These are phyloP conservation scores for Doryteuthis pealeii DNA, from an alignment of 1,140 invertebrate species.

Conservation along the genomic window DNA sequence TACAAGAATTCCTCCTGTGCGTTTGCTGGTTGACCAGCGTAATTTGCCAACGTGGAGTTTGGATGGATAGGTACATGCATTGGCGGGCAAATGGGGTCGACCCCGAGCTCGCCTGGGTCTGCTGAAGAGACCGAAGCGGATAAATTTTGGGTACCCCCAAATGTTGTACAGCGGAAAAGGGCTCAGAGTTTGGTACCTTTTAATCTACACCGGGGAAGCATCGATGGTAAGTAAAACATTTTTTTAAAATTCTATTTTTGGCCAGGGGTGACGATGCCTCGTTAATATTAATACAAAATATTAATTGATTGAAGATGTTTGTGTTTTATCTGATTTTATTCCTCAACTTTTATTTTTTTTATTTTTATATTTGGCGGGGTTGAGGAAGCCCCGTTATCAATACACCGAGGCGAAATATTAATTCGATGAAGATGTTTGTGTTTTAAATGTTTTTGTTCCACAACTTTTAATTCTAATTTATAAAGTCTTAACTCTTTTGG, in stretches of 20 bases:
- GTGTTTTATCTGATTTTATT: neutral
- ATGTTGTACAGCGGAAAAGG: slow-evolving; percentile 40
- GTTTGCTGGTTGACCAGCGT: neutral
- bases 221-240: slow-evolving; percentile 37
- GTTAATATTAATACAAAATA: neutral
- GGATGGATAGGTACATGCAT: slow-evolving; percentile 16
- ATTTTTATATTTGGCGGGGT: neutral
- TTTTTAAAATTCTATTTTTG: neutral
- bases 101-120: slow-evolving; percentile 33
- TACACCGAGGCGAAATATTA: too few species aligned
- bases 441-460: too few species aligned
- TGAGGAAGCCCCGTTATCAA: too few species aligned
- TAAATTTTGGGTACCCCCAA: slow-evolving; percentile 48
- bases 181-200: slow-evolving; percentile 46
- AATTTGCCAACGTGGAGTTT: slow-evolving; percentile 5
- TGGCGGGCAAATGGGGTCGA: slow-evolving; percentile 33
- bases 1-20: neutral
- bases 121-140: slow-evolving; percentile 35
- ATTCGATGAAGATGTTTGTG: too few species aligned
- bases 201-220: slow-evolving; percentile 36
- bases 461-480: too few species aligned
- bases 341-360: neutral
- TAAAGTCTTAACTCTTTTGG: too few species aligned
- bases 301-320: too few species aligned
- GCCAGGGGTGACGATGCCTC: neutral